Base-by-base conservation (phyloP, 1,140 invertebrate genomes). In the Formica exsecta region DNA sequence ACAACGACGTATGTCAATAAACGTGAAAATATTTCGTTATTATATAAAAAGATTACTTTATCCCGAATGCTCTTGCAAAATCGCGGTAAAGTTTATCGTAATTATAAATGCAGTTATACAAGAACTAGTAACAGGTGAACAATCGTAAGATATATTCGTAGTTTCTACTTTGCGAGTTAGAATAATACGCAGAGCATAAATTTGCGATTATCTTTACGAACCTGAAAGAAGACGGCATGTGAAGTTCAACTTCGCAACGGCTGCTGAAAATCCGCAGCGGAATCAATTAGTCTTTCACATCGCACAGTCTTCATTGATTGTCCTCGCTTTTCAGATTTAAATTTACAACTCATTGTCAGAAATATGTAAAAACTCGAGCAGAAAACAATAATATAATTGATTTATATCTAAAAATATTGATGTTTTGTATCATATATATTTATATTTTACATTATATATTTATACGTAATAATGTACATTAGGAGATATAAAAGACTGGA, bases 201-300 rank as follows among this genome's bases (percentile, higher is more conserved):
- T 54, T 79, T 16, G 76, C 44, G n/a, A 65, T 48, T 68, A 80
- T 29, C 22, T 80, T 70, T 65, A 77, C 44, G 41, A 64, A 68
- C 32, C 16, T 22, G 32, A 32, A 32, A 70, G 64, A 80, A 68
- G 32, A 64, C 9, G 36, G 22, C 25, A 29, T 38, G 44, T 41
- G 32, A 54, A 29, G 65, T 80, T 80, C 64, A 70, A 38, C 32
- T 57, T 8, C 22, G 48, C n/a, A 25, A 16, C 4, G 2, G 36
- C 11, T 32, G 19, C 41, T 66, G 13, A 77, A 77, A 77, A 65
- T 77, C 19, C 25, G 25, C 25, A 29, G 19, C 11, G n/a, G 62
- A 77, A 44, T 64, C 59, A 76, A 9, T 62, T 62, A 76, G 41
- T 38, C 74, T 76, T 76, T 76, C 74, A 76, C 74, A 54, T 22